Base-by-base conservation (phyloP, 2,888 invertebrate genomes). In the Spilarctia lutea region DNA sequence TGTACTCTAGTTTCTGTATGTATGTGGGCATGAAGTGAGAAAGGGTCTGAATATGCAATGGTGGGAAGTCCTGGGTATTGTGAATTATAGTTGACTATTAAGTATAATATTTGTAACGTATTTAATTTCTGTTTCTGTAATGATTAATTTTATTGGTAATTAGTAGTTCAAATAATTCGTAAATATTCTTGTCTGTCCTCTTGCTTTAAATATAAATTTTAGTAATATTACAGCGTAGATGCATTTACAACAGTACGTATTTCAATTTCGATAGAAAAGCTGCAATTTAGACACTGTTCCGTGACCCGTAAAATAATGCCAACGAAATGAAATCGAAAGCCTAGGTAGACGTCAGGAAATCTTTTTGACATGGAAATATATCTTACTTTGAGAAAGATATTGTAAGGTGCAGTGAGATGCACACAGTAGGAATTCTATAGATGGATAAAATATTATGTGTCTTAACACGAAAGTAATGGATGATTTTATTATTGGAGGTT, bases 321-420 rank as follows among this genome's bases (percentile, higher is more conserved):
- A 74, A 74, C 71, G 18, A 72, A 60, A 76, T 69, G 72, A 72
- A 74, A 72, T 66, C 24, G 68, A 81, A 79, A 75, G 73, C 72
- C 78, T 66, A 79, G 65, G 11, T 10, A 35, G 72, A 78, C 74
- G 72, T 76, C 77, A 70, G 8, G 56, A 66, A 76, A 65, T 27
- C 72, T 71, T 52, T 71, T 68, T 72, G 74, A 81, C 72, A 74
- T 78, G 67, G 79, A 71, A 74, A 71, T 78, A 63, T 30, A 63
- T 63, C 63, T 30, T 63, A 11, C 30, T 16, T 18, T 27, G 30
- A 63, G 63, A 30, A 7, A 30, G 18, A 7, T 30, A 63, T 63
- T 16, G 27, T 18, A 63, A 7, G 16, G 27, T 60, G 63, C 63
- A 27, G 63, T 63, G 27, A 18, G 30, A 30, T 63, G 27, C 63